These are phyloP conservation scores for Lacanobia wlatinum DNA, from an alignment of 2,888 invertebrate species.

Conservation along the genomic window DNA sequence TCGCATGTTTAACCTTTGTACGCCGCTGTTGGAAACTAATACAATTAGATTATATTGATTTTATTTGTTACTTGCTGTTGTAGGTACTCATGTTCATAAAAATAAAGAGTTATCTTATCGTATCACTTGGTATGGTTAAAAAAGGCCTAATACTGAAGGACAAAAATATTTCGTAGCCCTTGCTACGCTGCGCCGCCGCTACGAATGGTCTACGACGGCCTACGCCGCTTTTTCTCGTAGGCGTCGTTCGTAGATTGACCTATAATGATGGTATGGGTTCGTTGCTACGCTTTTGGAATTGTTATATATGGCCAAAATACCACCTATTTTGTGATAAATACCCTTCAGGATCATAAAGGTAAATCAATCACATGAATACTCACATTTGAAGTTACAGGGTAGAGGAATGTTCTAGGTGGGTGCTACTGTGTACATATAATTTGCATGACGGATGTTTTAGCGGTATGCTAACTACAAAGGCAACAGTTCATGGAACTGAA, in stretches of 20 bases:
- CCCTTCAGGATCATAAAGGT: neutral
- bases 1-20: neutral
- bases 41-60: constrained; percentile 9
- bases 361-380: neutral
- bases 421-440: constrained; percentile 15
- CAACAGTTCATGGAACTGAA: constrained; percentile 12
- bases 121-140: neutral
- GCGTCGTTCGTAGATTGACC: constrained; percentile 22
- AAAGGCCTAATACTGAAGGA: neutral
- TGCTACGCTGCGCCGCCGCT: constrained; percentile 37
- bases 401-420: constrained; percentile 15
- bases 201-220: constrained; percentile 36
- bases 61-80: constrained; percentile 3
- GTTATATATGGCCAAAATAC: constrained; percentile 6
- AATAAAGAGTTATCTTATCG: constrained; percentile 16
- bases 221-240: constrained; percentile 44
- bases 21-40: neutral
- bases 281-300: constrained; percentile 13
- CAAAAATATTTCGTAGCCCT: constrained; percentile 34
- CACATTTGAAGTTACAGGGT: constrained; percentile 14
- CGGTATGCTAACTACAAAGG: constrained; percentile 1
- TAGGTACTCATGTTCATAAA: neutral
- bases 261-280: constrained; percentile 7
- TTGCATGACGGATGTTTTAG: constrained; percentile 20
- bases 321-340: neutral